Evolutionary conservation across 2,113 vertebrate species (phyloP).

Genomic region (Mus pahari): DNA sequence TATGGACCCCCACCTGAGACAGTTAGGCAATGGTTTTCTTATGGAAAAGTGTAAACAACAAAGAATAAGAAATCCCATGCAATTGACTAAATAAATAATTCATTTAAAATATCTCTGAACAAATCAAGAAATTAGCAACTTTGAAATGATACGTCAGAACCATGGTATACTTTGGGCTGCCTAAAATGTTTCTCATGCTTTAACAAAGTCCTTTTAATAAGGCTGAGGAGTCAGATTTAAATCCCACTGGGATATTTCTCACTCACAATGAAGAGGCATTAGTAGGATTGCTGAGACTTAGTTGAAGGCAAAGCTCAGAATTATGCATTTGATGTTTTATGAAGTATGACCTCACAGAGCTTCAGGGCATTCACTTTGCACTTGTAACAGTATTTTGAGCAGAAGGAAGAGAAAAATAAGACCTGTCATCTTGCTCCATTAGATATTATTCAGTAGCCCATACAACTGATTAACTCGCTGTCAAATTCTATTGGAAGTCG

Average conservation of each 20-base stretch:
- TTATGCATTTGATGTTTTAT: conserved; percentile 27
- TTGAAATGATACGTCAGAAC: background rate
- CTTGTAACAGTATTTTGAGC: conserved; percentile 32
- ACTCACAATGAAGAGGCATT: background rate
- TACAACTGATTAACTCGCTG: conserved; percentile 37
- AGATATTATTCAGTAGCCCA: conserved; percentile 42
- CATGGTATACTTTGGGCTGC: background rate
- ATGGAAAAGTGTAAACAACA: background rate
- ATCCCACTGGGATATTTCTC: background rate
- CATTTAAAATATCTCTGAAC: background rate
- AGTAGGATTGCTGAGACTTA: conserved; percentile 22
- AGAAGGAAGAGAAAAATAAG: conserved; percentile 2
- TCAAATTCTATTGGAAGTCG: background rate
- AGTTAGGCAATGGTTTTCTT: background rate
- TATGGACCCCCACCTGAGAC: background rate
- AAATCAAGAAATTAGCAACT: background rate
- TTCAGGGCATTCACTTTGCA: background rate
- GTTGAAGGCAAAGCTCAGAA: conserved; percentile 7
- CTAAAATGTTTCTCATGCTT: background rate
- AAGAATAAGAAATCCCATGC: background rate
- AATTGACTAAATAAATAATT: background rate
- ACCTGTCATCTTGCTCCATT: conserved; percentile 12
- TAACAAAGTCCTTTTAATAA: background rate
- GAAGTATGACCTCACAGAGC: conserved; percentile 45
- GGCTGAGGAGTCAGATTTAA: background rate